phyloP scores from a whole-genome alignment of 2,888 invertebrate species.

The Trachelus stipa region DNA sequence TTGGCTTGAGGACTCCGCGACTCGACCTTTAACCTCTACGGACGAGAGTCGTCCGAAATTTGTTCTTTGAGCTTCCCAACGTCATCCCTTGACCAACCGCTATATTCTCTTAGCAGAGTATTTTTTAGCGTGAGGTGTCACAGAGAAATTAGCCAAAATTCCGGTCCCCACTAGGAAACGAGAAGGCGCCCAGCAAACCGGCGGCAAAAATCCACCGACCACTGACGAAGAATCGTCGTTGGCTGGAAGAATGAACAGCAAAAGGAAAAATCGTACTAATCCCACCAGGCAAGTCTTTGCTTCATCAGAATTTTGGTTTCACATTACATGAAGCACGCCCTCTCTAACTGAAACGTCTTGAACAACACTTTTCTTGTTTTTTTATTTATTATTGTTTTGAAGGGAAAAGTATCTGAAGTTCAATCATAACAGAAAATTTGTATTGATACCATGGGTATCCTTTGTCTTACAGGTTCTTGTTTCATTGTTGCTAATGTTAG shows the following conservation, averaged over 20 bases:
- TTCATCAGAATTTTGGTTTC: not conserved
- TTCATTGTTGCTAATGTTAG: not conserved
- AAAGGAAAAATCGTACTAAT: slow-evolving; percentile 85
- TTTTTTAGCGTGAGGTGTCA: slow-evolving; percentile 32
- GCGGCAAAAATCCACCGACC: slow-evolving; percentile 65
- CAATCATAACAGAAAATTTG: not conserved
- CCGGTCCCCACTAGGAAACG: slow-evolving; percentile 86
- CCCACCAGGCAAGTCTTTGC: slow-evolving; percentile 73
- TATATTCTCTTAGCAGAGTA: slow-evolving; percentile 9
- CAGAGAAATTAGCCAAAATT: slow-evolving; percentile 76
- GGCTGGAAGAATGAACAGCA: slow-evolving; percentile 77
- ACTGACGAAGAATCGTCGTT: slow-evolving; percentile 57
- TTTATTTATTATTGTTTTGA: not conserved
- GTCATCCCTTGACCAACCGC: not conserved
- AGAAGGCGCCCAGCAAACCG: slow-evolving; percentile 82
- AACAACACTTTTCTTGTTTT: not conserved
- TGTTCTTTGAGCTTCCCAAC: not conserved
- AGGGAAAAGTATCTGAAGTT: not conserved
- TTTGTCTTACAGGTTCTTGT: not conserved
- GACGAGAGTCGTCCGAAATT: not conserved
- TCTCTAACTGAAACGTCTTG: not conserved
- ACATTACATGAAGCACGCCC: not conserved
- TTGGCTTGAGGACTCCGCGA: slow-evolving; percentile 12
- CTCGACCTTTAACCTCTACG: slow-evolving; percentile 15
- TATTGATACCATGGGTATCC: not conserved